These are phyloP conservation scores for Lophura nycthemera DNA, from an alignment of 2,113 vertebrate species.

Conservation along the genomic window DNA sequence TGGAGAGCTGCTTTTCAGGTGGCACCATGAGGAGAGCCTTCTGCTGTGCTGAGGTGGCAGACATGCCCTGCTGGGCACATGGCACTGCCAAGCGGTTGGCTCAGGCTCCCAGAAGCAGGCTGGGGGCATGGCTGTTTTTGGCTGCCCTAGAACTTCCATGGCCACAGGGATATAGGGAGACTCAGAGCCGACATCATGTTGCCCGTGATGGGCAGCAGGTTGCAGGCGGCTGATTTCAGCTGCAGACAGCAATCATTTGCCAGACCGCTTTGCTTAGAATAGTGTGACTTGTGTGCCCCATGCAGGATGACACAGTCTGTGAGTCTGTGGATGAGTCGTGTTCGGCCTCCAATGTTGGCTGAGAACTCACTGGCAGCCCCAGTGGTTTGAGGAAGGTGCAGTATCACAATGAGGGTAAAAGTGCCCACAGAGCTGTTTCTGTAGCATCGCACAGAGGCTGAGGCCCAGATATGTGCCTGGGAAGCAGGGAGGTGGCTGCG, in stretches of 20 bases:
- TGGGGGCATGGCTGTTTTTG: rapidly evolving
- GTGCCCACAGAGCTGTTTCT: neutral
- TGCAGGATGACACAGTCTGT: rapidly evolving
- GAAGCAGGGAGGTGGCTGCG: neutral
- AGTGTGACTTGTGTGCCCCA: rapidly evolving
- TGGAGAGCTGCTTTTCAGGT: neutral
- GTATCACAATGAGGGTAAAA: neutral
- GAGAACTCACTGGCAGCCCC: neutral
- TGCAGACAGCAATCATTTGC: neutral
- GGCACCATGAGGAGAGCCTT: neutral
- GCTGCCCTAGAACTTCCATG: neutral
- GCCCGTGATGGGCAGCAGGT: neutral
- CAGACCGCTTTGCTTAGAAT: neutral
- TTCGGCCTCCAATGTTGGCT: neutral
- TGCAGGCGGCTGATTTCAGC: neutral
- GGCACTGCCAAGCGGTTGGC: rapidly evolving
- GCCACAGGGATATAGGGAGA: neutral
- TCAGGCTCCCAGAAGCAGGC: neutral
- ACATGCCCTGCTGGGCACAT: neutral
- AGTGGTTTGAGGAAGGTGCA: neutral
- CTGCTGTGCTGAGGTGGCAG: neutral
- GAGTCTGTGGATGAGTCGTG: rapidly evolving
- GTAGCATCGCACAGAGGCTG: rapidly evolving
- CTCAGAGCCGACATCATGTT: neutral
- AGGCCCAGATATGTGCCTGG: rapidly evolving